These are phyloP conservation scores for Saturnia japonica DNA, from an alignment of 2,888 invertebrate genomes.

Conservation along the genomic window DNA sequence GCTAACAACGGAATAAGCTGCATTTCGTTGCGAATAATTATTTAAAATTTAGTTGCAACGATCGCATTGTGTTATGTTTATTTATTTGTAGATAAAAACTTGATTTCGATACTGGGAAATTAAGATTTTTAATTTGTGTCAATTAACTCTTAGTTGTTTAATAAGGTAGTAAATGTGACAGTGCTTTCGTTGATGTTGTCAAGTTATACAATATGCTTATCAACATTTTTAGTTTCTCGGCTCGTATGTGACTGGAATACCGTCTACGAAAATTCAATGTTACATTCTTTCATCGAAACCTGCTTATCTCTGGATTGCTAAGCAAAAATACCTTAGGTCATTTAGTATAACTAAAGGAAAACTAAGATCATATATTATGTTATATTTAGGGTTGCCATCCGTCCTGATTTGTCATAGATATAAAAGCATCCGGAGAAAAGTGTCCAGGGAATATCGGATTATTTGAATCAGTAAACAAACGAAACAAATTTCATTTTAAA, in stretches of 20 bases:
- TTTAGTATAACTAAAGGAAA: neutral
- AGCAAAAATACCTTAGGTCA: neutral
- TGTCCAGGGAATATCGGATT: too few species aligned
- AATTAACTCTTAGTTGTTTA: neutral
- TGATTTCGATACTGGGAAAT: neutral
- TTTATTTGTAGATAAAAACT: neutral
- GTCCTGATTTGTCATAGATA: too few species aligned
- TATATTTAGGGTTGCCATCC: neutral
- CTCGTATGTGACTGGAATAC: conserved; percentile 25
- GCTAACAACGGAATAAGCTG: neutral
- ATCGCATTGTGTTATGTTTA: neutral
- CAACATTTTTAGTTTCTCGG: conserved; percentile 23
- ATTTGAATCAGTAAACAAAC: too few species aligned
- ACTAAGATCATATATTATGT: neutral
- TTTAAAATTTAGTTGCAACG: neutral
- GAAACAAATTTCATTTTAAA: too few species aligned
- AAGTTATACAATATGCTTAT: conserved; percentile 21
- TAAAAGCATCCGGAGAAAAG: too few species aligned
- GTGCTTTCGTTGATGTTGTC: conserved; percentile 19
- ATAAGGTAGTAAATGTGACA: neutral
- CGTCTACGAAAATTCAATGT: neutral
- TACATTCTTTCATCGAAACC: neutral
- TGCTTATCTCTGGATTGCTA: neutral
- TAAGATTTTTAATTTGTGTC: neutral
- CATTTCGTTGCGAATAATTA: neutral